phyloP scores from a whole-genome alignment of 2,113 vertebrate species.

The Ciconia maguari region DNA sequence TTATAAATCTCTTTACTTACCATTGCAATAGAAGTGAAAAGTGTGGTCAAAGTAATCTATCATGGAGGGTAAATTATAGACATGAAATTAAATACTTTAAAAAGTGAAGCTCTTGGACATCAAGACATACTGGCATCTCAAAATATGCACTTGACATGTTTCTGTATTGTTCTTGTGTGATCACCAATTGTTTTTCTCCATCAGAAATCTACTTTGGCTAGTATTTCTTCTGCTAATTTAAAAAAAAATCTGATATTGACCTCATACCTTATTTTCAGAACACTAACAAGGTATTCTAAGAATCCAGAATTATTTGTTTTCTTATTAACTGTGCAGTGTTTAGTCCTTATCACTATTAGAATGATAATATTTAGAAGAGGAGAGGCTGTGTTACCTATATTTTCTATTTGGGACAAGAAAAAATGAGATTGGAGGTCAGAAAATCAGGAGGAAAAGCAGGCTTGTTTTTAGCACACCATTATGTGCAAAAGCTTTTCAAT shows the following conservation, averaged over 20 bases:
- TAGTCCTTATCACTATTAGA: not conserved
- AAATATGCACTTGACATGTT: not conserved
- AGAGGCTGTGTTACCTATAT: not conserved
- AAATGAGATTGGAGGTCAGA: not conserved
- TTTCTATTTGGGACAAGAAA: not conserved
- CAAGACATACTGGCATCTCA: not conserved
- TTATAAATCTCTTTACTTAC: not conserved
- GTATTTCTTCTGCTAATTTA: not conserved
- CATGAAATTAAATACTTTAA: not conserved
- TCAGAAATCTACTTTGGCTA: not conserved
- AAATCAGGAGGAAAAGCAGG: not conserved
- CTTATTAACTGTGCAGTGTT: not conserved
- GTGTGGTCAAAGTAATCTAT: not conserved
- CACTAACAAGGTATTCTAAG: not conserved
- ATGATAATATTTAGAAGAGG: not conserved
- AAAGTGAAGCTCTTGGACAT: not conserved
- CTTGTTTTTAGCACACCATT: not conserved
- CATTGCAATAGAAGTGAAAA: not conserved
- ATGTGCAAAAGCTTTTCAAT: not conserved
- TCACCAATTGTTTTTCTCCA: not conserved
- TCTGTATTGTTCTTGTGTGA: not conserved
- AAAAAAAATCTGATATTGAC: not conserved
- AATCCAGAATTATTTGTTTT: not conserved
- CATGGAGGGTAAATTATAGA: not conserved
- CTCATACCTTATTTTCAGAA: not conserved